Evolutionary conservation across 2,888 invertebrate genomes (phyloP).

Genomic region (Tridacna gigas): DNA sequence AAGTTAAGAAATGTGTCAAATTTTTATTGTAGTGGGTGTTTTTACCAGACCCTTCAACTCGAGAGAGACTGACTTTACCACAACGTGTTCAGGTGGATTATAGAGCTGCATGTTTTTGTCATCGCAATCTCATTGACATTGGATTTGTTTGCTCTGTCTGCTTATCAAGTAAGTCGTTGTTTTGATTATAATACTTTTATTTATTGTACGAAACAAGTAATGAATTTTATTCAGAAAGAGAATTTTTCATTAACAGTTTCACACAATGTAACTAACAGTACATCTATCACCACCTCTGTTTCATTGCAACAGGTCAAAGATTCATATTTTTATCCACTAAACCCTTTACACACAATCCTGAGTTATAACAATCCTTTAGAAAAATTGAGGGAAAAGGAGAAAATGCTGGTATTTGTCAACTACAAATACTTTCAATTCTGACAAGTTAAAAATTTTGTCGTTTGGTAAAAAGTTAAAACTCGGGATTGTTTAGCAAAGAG

Average conservation of each 20-base stretch:
- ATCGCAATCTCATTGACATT: constrained; percentile 96
- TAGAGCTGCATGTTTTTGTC: constrained; percentile 98
- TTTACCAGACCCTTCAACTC: constrained; percentile 89
- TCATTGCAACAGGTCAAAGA: neutral
- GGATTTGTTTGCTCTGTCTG: constrained; percentile 99
- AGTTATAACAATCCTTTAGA: neutral
- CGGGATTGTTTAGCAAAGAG: no score
- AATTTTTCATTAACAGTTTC: neutral
- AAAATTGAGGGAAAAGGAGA: neutral
- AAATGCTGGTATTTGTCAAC: neutral
- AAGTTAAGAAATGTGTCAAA: no score
- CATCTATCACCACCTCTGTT: neutral
- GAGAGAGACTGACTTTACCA: constrained; percentile 93
- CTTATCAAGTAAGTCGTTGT: constrained; percentile 88
- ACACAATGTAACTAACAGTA: neutral
- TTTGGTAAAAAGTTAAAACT: neutral
- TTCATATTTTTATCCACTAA: no score
- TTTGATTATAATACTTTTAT: neutral
- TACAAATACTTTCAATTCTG: neutral
- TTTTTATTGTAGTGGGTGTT: constrained; percentile 91
- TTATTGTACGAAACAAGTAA: neutral
- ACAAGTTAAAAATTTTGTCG: neutral
- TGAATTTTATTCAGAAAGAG: neutral
- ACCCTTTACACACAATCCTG: no score
- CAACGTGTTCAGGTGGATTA: constrained; percentile 95